A percentile compares a stretch with the other conserved stretches of the same genome.
Conservation (phyloP, 1,140 invertebrate species). For the Gryllus bimaculatus region DNA sequence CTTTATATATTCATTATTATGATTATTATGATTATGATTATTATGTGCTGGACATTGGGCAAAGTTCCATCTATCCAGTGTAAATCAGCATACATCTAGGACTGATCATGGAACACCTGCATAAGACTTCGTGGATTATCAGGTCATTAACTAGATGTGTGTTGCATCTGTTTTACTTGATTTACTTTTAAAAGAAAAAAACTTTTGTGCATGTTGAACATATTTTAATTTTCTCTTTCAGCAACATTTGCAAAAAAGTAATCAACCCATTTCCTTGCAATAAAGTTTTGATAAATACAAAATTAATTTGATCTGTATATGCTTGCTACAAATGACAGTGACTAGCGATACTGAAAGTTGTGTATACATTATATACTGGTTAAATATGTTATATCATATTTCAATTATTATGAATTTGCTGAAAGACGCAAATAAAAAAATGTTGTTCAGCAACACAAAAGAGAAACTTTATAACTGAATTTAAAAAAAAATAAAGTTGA, state of each 20-base stretch:
- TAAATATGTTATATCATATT: constrained; percentile 1
- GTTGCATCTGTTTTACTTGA: constrained; percentile 11
- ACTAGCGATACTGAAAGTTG: neutral
- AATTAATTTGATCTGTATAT: neutral
- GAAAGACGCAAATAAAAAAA: constrained; percentile 11
- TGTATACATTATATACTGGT: constrained; percentile 4
- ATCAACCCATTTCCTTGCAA: constrained; percentile 6
- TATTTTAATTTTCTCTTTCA: constrained; percentile 2
- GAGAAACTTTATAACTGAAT: constrained; percentile 21
- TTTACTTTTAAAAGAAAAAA: neutral
- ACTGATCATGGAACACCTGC: neutral
- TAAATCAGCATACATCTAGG: constrained; percentile 1
- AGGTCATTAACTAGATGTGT: neutral
- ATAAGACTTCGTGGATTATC: neutral
- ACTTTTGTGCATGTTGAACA: constrained; percentile 2
- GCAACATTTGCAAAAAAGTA: neutral
- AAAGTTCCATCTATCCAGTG: neutral
- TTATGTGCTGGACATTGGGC: constrained; percentile 1
- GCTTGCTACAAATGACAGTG: neutral
- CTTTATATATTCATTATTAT: constrained; percentile 21
- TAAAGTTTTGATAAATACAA: neutral
- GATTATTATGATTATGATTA: neutral
- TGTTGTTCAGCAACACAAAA: constrained; percentile 19
- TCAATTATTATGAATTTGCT: constrained; percentile 9
- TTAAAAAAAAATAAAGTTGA: constrained; percentile 21